Conservation (phyloP, 2,113 vertebrate species). For the Telmatochromis brachygnathus region DNA sequence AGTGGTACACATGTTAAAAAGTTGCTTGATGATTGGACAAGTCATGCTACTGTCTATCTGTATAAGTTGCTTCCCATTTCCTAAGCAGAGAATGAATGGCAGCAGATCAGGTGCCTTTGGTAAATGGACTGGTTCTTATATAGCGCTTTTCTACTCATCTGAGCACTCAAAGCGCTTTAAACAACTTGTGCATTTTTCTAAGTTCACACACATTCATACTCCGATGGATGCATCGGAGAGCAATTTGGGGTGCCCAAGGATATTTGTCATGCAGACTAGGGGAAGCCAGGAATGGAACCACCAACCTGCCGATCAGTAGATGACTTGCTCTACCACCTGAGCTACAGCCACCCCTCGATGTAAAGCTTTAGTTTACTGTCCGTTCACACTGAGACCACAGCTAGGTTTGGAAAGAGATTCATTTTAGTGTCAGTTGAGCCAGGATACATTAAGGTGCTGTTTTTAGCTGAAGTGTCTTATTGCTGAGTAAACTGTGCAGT, state of each 20-base stretch:
- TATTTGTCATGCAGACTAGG: not conserved
- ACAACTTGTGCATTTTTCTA: rapidly evolving
- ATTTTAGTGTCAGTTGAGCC: not conserved
- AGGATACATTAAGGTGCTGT: not conserved
- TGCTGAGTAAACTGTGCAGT: not conserved
- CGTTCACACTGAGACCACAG: not conserved
- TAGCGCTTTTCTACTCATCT: not conserved
- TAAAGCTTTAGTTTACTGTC: not conserved
- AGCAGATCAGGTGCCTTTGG: not conserved
- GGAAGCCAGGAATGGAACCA: not conserved
- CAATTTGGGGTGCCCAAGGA: not conserved
- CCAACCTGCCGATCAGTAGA: not conserved
- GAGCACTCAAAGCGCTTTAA: not conserved
- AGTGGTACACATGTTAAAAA: not conserved
- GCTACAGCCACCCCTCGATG: not conserved
- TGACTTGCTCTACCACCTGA: not conserved
- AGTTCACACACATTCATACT: not conserved
- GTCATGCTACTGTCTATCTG: not conserved
- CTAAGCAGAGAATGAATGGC: not conserved
- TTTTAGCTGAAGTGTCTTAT: not conserved
- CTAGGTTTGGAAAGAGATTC: not conserved
- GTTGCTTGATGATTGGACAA: not conserved
- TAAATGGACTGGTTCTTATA: not conserved
- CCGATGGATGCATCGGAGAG: not conserved
- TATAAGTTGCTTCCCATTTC: not conserved